A percentile compares a stretch with the other conserved stretches of the same genome.
phyloP scores from a whole-genome alignment of 2,888 invertebrate genomes.

The Hypena proboscidalis region DNA sequence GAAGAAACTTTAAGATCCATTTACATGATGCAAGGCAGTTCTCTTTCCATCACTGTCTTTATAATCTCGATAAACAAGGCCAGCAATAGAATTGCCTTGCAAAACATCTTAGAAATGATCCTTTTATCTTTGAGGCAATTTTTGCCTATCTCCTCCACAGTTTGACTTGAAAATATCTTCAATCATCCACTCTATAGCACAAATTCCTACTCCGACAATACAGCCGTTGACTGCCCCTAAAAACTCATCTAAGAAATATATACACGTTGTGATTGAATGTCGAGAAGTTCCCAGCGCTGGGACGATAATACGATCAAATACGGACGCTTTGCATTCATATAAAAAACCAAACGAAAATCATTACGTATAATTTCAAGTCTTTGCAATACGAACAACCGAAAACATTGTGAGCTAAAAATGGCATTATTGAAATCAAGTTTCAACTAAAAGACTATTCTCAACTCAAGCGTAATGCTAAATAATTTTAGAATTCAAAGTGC shows the following conservation, averaged over 20 bases:
- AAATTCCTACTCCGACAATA: background rate
- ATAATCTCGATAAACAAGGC: no score
- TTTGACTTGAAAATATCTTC: background rate
- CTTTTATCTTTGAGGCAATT: no score
- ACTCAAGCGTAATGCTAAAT: constrained; percentile 29
- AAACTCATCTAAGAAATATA: constrained; percentile 32
- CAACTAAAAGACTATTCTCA: constrained; percentile 29
- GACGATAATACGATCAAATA: background rate
- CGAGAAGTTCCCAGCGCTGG: constrained; percentile 3
- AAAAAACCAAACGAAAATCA: constrained; percentile 31
- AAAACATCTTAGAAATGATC: no score
- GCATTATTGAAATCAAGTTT: constrained; percentile 32
- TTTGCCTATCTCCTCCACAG: constrained; percentile 14
- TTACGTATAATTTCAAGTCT: constrained; percentile 46
- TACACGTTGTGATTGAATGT: constrained; percentile 26
- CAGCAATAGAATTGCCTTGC: no score
- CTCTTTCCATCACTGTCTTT: no score
- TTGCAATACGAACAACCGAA: constrained; percentile 40
- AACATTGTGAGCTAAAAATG: constrained; percentile 31
- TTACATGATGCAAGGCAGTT: no score
- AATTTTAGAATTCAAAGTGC: constrained; percentile 35
- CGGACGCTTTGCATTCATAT: constrained; percentile 24
- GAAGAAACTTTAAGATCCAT: no score
- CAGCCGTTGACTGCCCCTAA: constrained; percentile 16
- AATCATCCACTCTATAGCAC: background rate